Evolutionary conservation across 2,113 vertebrate genomes (phyloP), one percentile per base, ranked within the genome.

Genomic region (Lontra canadensis): DNA sequence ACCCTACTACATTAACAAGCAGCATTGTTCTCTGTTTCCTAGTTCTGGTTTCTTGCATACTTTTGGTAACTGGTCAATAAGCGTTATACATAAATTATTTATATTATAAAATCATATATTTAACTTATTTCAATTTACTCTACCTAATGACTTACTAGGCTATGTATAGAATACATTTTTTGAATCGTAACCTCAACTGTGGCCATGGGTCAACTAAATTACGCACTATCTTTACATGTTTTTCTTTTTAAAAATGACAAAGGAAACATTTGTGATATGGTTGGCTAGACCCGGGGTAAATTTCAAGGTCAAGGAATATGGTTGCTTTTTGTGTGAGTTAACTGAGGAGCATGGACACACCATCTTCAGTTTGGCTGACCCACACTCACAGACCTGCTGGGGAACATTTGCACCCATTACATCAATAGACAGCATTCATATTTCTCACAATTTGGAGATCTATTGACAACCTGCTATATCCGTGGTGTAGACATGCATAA

Each of bases 1-100:
- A 63, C 39, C 9, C 13, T 4, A 4, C 11, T 7, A 2, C 0
- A 2, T 26, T 18, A 4, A 9, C 0, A 11, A 12, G n/a, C 44
- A 29, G 6, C 4, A 1, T 0, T 25, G 7, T 6, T 88, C 57
- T 39, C 39, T 31, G 1, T 36, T 71, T 87, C 49, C 29, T 49
- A 20, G 36, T 59, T 17, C 11, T n/a, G 57, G 7, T 23, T 85
- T 57, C 67, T 82, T n/a, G 23, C 44, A 17, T 7, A 17, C 18
- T 39, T 55, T 65, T 95, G 21, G 26, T 39, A 39, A 39, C 15
- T n/a, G 57, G 9, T 52, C 90, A 86, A 1, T 11, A 59, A 26
- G 4, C 7, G 65, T 44, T 65, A 25, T n/a, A 21, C 57, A 61
- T 78, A 69, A 63, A 36, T 92, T 86, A 88, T 73, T 47, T 84